phyloP scores from a whole-genome alignment of 2,113 vertebrate species.

The Bujurquina vittata region DNA sequence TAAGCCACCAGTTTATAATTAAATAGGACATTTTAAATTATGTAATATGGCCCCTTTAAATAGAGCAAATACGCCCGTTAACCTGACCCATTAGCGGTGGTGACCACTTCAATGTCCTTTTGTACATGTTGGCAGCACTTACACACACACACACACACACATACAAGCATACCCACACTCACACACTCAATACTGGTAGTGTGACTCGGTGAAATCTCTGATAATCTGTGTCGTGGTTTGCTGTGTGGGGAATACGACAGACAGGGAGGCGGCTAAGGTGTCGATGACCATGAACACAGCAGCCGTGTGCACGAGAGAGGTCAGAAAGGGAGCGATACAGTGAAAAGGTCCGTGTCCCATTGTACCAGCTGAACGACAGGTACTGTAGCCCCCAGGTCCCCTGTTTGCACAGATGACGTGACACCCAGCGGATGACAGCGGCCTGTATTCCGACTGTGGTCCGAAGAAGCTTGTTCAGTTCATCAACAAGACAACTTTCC shows the following conservation, averaged over 20 bases:
- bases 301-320: constrained; percentile 70
- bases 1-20: constrained; percentile 52
- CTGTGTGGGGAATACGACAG: constrained; percentile 41
- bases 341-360: constrained; percentile 81
- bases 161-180: constrained; percentile 9
- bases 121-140: constrained; percentile 70
- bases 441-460: constrained; percentile 64
- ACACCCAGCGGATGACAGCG: constrained; percentile 60
- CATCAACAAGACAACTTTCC: constrained; percentile 63
- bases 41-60: constrained; percentile 63
- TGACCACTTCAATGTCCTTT: constrained; percentile 74
- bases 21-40: constrained; percentile 67
- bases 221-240: constrained; percentile 52
- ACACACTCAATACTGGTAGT: constrained; percentile 78
- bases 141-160: constrained; percentile 13
- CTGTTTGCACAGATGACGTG: constrained; percentile 49
- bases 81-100: constrained; percentile 25
- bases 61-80: constrained; percentile 50
- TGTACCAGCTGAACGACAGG: constrained; percentile 68
- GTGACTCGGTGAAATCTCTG: constrained; percentile 66
- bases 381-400: constrained; percentile 64
- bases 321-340: constrained; percentile 78
- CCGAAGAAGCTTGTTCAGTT: constrained; percentile 73
- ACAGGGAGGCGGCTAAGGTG: constrained; percentile 55
- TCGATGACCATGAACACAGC: constrained; percentile 53